Conservation (phyloP, 2,113 vertebrate species). For the Psettodes erumei region DNA sequence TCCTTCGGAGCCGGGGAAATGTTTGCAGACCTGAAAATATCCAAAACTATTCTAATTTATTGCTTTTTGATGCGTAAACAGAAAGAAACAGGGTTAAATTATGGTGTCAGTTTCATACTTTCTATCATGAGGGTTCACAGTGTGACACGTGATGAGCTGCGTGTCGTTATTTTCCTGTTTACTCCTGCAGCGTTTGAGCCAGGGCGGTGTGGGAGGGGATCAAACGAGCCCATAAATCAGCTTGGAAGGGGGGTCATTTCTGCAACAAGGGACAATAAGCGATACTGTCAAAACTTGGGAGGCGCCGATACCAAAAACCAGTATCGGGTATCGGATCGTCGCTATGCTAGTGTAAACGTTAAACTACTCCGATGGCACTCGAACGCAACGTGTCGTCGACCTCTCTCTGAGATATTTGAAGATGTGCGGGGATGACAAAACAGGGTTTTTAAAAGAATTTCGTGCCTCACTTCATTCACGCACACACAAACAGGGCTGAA, state of each 20-base stretch:
- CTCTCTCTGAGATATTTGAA: no score
- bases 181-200: neutral
- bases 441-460: no score
- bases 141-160: no score
- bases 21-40: neutral
- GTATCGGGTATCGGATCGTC: no score
- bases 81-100: neutral
- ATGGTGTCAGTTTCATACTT: neutral
- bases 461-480: no score
- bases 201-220: neutral
- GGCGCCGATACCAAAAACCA: no score
- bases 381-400: no score
- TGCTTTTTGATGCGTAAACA: neutral
- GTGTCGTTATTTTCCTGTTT: neutral
- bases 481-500: no score
- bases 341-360: neutral
- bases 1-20: neutral
- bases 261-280: neutral
- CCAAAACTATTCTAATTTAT: neutral
- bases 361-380: no score
- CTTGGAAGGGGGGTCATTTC: neutral
- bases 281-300: slow-evolving; percentile 46
- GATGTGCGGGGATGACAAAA: no score
- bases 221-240: neutral
- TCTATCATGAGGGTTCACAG: no score